Base-by-base conservation (phyloP, 2,888 invertebrate species). In the Branchellion lobata region DNA sequence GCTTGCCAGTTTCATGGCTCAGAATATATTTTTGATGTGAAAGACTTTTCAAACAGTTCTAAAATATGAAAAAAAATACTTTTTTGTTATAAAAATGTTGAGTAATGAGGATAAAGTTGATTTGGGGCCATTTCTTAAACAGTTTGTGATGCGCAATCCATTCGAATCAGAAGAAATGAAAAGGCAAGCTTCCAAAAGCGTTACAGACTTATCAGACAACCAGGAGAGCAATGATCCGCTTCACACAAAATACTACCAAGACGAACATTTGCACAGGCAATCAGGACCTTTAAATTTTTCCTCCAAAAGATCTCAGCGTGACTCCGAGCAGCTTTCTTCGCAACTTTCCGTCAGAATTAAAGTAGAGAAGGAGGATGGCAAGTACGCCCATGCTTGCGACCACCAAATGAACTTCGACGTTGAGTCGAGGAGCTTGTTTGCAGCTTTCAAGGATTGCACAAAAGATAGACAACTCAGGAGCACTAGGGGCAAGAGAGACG, bases 121-220 rank as follows among this genome's bases (percentile, higher is more conserved):
- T 72, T 80, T 83, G 68, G 83, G 83, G 24, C 81, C 81, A 0
- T 83, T 83, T 80, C 68, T 83, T 57, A 80, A 82, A 53, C 80
- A 81, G 74, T 83, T 81, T 34, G 83, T 83, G 2, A 80, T 82
- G 61, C 73, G 79, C 24, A 82, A 83, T 74, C 83, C 83, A 11
- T 82, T 82, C 78, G 72, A 33, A n/a, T 14, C 14, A 8, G 40
- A 40, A 5, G 40, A 40, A 14, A 40, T 14, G 14, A 57, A 18
- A 5, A 57, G n/a, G 11, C 61, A 57, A 57, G n/a, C 61, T 5
- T 5, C 61, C 5, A n/a, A 57, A 57, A 57, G 21, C 61, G 61
- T 24, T 5, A 8, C 21, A 3, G 61, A 57, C 21, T 14, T 57
- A n/a, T 14, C 40, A 40, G 40, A n/a, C n/a, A 47, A 47, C n/a